Evolutionary conservation across 2,797 vertebrate species (phyloP), one percentile per base, ranked within the genome.

Genomic region (Knipowitschia caucasica): DNA sequence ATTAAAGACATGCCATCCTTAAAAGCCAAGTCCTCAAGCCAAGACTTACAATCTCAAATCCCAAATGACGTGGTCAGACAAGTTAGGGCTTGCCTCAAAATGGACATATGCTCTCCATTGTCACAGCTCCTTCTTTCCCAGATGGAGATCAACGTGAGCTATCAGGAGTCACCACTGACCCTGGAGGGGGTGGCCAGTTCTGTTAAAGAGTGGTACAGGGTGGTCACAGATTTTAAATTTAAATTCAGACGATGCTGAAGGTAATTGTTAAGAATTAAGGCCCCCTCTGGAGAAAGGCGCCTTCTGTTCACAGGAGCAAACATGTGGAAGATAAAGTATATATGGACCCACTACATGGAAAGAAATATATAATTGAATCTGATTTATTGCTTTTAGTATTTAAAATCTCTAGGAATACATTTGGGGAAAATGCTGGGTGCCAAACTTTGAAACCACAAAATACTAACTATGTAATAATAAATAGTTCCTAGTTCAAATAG

Each of bases 91-190:
- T 85, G 83, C 73, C 82, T 81, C 56, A 61, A 56, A 74, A 67
- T n/a, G 64, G 83, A 84, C 82, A 86, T 75, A 81, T 83, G 81
- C 85, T 85, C 72, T 75, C 82, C 60, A 81, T 89, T 89, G 86
- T 89, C 67, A 81, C 49, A 63, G 67, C 25, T 51, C 77, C 82
- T 80, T 82, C 79, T 87, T 81, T 80, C 78, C 80, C 80, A 85
- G 82, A 83, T 78, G 74, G 62, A 69, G 75, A 71, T 87, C 78
- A 88, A 89, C 88, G 82, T 47, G 67, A 83, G 49, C 30, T 61
- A 77, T 84, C 84, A 85, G 65, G 65, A 78, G 76, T 83, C 83
- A 80, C 73, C 85, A 83, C 87, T 80, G 64, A 67, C 80, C 88
- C 81, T 77, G 49, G 62, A 59, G 29, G 71, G 82, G 74, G 68